phyloP scores from a whole-genome alignment of 2,888 invertebrate genomes.

The Esperia sulphurella region DNA sequence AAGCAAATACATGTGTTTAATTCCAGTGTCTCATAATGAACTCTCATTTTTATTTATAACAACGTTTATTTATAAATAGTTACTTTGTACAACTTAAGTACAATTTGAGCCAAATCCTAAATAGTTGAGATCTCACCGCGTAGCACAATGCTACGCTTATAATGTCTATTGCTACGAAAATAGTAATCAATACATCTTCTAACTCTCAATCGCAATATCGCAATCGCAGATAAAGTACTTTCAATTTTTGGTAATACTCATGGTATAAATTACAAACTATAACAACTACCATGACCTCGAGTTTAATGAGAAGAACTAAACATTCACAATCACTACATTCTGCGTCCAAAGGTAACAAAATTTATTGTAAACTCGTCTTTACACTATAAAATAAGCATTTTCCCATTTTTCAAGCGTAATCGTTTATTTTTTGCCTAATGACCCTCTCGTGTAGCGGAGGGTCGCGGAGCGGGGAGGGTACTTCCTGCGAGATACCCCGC shows the following conservation, averaged over 20 bases:
- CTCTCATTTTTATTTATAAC: too few species aligned
- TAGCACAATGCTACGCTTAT: not conserved
- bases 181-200: not conserved
- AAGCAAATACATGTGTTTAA: too few species aligned
- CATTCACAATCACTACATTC: not conserved
- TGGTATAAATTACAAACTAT: too few species aligned
- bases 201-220: too few species aligned
- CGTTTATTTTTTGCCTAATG: slow-evolving; percentile 65
- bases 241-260: too few species aligned
- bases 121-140: not conserved
- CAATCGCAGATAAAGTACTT: too few species aligned
- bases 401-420: slow-evolving; percentile 47
- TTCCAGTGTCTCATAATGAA: too few species aligned
- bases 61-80: too few species aligned
- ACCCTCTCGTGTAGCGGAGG: slow-evolving; percentile 31
- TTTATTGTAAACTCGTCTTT: slow-evolving; percentile 1
- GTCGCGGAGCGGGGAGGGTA: slow-evolving; percentile 15
- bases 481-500: slow-evolving; percentile 50
- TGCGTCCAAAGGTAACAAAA: not conserved
- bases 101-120: not conserved
- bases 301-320: too few species aligned
- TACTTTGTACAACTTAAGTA: too few species aligned
- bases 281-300: too few species aligned
- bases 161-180: not conserved
- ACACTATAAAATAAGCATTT: slow-evolving; percentile 14